Percentiles rank a stretch among this genome's conserved stretches.
Conservation (phyloP, 2,888 invertebrate genomes). For the Aphidius colemani region DNA sequence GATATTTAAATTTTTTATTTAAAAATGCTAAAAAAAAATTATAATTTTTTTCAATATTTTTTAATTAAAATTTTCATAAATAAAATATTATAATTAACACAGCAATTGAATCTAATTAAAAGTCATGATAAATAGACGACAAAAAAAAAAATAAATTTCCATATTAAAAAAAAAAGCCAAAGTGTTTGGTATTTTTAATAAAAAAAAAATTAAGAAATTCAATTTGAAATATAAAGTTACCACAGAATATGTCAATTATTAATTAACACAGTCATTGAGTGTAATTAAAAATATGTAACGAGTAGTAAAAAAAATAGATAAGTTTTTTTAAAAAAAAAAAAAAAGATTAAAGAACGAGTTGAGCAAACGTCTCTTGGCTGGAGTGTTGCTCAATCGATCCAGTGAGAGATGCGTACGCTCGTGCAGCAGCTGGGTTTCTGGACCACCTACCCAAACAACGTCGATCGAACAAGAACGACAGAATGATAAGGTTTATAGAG, state of each 20-base stretch:
- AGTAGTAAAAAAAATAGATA: slow-evolving; percentile 8
- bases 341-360: slow-evolving; percentile 19
- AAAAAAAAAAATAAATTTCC: too few relatives aligned
- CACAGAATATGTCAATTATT: not conserved
- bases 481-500: slow-evolving; percentile 1
- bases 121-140: too few relatives aligned
- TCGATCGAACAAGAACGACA: slow-evolving; percentile 18
- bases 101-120: too few relatives aligned
- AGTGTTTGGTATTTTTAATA: not conserved
- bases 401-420: slow-evolving; percentile 23
- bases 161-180: too few relatives aligned
- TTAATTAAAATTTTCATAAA: too few relatives aligned
- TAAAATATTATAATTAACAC: too few relatives aligned
- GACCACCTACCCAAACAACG: slow-evolving; percentile 8
- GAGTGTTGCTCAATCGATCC: slow-evolving; percentile 29
- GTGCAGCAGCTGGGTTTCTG: slow-evolving; percentile 28
- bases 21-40: too few relatives aligned
- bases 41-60: not conserved
- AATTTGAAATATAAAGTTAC: too few relatives aligned
- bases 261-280: not conserved
- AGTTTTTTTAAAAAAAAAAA: slow-evolving; percentile 8
- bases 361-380: slow-evolving; percentile 18
- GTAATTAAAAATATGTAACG: not conserved
- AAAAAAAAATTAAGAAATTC: not conserved
- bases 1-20: too few relatives aligned